Percentiles rank a stretch among this genome's conserved stretches.
These are phyloP conservation scores for Chymomyza costata DNA, from an alignment of 1,140 invertebrate species.

Conservation along the genomic window DNA sequence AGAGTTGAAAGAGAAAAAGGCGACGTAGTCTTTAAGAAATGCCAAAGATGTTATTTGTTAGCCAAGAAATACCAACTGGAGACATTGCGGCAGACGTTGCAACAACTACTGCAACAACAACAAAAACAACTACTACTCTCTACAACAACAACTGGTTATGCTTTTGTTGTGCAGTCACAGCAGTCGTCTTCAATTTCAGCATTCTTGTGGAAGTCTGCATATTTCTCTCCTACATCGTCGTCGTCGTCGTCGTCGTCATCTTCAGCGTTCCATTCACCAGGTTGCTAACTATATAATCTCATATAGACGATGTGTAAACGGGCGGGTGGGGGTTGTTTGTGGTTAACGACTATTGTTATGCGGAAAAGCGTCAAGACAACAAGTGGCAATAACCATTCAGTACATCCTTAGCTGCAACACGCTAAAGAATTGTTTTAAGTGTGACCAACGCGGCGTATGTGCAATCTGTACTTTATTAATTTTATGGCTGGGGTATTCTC, in stretches of 20 bases:
- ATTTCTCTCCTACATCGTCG: constrained; percentile 28
- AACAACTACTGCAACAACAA: constrained; percentile 46
- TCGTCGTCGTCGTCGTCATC: constrained; percentile 2
- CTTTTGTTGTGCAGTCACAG: constrained; percentile 23
- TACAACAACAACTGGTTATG: constrained; percentile 9
- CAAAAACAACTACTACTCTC: neutral
- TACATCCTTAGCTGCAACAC: no score
- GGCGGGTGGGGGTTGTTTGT: no score
- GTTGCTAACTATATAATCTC: no score
- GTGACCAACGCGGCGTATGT: no score
- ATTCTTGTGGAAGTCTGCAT: constrained; percentile 63
- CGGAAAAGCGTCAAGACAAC: no score
- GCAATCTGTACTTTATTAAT: no score
- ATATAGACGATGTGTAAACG: no score
- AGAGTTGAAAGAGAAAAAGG: constrained; percentile 35
- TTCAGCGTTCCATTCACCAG: no score
- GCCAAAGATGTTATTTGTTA: constrained; percentile 61
- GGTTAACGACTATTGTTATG: no score
- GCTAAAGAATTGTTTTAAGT: no score
- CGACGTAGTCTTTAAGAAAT: constrained; percentile 50
- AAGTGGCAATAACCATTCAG: no score
- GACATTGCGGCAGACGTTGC: constrained; percentile 66
- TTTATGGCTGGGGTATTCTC: no score
- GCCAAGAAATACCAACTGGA: constrained; percentile 62
- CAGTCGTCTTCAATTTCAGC: constrained; percentile 62